Evolutionary conservation across 2,888 invertebrate species (phyloP), one percentile per base, ranked within the genome.

Genomic region (Pemphredon lugubris): DNA sequence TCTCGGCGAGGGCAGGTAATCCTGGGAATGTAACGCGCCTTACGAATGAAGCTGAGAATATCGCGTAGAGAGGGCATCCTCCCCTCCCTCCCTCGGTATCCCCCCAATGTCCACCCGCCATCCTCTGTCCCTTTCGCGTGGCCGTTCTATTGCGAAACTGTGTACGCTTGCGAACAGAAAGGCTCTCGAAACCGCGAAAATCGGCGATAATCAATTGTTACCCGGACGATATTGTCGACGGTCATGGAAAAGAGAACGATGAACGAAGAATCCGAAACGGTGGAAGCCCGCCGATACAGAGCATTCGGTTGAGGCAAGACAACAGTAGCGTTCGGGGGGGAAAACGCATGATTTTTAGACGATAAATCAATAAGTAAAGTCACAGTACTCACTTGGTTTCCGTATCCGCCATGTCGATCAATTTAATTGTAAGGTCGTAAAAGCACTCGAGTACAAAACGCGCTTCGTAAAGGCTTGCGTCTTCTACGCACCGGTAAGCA

Each of bases 401-500:
- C n/a, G 84, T 81, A 72, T 83, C 83, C 73, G 83, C 83, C 83
- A 83, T 83, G 66, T 39, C 60, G 81, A 77, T 73, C 54, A 65
- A 73, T 68, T 68, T 65, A 73, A 65, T 73, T 39, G 59, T 44
- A 44, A 58, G 54, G 55, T 65, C 57, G 64, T 60, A 60, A 59
- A 63, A 67, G 45, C 64, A 76, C 63, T 54, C 48, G 37, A 37
- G 13, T 68, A 57, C 30, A 26, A 66, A 66, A 80, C 58, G 53
- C 65, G 81, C 66, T 66, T 53, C n/a, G 65, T 47, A 66, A 63
- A 60, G 47, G 40, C 53, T 39, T 64, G 79, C 64, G 73, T 74
- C 74, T 75, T 81, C 66, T 77, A 81, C 79, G 79, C 81, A 81
- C 82, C 75, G 82, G 80, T 80, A 74, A 82, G 80, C 80, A 81